A percentile compares a stretch with the other conserved stretches of the same genome.
Conservation (phyloP, 2,113 vertebrate genomes). For the Colaptes auratus region DNA sequence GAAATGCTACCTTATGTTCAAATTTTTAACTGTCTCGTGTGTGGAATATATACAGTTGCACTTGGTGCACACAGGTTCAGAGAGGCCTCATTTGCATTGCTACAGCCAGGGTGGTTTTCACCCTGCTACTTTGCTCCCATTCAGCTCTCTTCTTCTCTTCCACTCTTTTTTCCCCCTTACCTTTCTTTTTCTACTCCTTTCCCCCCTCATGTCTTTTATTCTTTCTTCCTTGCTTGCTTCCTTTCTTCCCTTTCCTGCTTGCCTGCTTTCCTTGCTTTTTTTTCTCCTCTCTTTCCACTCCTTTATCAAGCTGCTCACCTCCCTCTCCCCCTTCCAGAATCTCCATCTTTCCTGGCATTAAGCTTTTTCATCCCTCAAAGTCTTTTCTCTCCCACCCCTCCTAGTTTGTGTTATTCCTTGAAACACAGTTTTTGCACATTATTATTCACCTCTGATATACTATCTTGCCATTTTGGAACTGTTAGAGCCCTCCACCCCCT, state of each 20-base stretch:
- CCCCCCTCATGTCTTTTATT: neutral
- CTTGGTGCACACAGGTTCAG: neutral
- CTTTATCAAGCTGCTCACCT: neutral
- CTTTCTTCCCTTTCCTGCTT: accelerated
- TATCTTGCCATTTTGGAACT: slow-evolving; percentile 66
- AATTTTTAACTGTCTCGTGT: slow-evolving; percentile 88
- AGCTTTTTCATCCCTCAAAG: slow-evolving; percentile 10
- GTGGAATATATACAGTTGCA: slow-evolving; percentile 70
- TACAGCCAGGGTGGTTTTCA: neutral
- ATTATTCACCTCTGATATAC: slow-evolving; percentile 65
- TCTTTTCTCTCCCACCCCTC: neutral
- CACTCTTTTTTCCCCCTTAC: accelerated
- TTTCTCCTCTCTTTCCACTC: neutral
- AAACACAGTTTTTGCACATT: slow-evolving; percentile 59
- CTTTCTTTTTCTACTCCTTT: neutral
- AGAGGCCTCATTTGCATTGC: slow-evolving; percentile 39
- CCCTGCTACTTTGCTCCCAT: neutral
- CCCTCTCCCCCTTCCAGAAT: neutral
- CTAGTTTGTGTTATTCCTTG: slow-evolving; percentile 26
- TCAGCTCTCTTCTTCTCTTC: neutral
- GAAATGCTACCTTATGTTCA: slow-evolving; percentile 94
- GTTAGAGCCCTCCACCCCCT: slow-evolving; percentile 29
- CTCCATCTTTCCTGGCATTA: neutral
- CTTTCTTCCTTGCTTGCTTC: accelerated
- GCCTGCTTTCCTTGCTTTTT: accelerated